Evolutionary conservation across 2,113 vertebrate species (phyloP).

Genomic region (Alosa alosa): DNA sequence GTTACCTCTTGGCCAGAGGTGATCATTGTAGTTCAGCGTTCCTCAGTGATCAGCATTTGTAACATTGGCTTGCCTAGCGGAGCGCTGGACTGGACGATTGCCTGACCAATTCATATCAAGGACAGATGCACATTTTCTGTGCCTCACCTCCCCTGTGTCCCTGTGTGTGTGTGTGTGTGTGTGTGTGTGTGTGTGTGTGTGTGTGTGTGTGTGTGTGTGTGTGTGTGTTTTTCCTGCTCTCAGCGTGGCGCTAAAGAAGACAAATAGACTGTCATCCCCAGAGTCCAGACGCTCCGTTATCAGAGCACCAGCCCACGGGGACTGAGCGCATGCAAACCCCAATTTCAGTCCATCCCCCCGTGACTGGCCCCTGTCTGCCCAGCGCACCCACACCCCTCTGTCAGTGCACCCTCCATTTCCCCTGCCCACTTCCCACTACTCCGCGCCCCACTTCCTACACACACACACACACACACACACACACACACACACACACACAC

Average conservation of each 20-base stretch:
- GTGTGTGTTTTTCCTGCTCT: constrained; percentile 33
- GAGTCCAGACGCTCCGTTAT: constrained; percentile 53
- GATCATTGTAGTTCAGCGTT: not conserved
- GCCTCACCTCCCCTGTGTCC: not conserved
- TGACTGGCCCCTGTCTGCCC: constrained; percentile 22
- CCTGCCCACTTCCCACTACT: constrained; percentile 39
- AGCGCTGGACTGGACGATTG: not conserved
- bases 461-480: not conserved
- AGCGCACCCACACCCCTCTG: constrained; percentile 23
- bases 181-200: not conserved
- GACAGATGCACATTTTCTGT: not conserved
- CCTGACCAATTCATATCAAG: not conserved
- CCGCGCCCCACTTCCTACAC: constrained; percentile 7
- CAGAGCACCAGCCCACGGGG: constrained; percentile 23
- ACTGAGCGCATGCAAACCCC: constrained; percentile 33
- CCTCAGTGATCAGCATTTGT: not conserved
- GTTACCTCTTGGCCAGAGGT: not conserved
- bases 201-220: not conserved
- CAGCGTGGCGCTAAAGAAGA: constrained; percentile 52
- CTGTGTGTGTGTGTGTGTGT: not conserved
- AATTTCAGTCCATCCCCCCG: not conserved
- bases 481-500: not conserved
- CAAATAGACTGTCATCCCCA: constrained; percentile 53
- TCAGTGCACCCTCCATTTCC: constrained; percentile 51
- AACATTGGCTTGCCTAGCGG: not conserved